A percentile compares a stretch with the other conserved stretches of the same genome.
Evolutionary conservation across 2,888 invertebrate species (phyloP).

Genomic region (Papilio demoleus): DNA sequence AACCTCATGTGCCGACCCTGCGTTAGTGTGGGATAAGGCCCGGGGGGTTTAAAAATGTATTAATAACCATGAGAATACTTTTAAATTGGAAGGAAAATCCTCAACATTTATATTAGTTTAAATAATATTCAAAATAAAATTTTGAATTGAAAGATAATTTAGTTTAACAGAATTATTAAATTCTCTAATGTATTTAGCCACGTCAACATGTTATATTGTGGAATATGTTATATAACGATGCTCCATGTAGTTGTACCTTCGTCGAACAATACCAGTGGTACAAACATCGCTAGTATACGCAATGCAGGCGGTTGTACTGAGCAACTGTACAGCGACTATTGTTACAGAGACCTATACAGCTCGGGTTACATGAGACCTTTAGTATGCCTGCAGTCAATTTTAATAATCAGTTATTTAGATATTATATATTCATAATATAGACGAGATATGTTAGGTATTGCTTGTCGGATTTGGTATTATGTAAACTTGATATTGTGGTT

Average conservation of each 20-base stretch:
- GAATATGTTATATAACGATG: conserved; percentile 16
- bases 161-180: not conserved
- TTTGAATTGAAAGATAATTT: no score
- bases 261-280: conserved; percentile 21
- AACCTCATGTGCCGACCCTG: no score
- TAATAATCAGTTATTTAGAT: not conserved
- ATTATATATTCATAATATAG: not conserved
- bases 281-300: not conserved
- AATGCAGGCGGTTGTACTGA: not conserved
- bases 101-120: no score
- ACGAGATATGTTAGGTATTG: not conserved
- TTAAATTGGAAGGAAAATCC: no score
- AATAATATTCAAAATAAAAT: no score
- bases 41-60: no score
- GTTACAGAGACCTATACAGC: not conserved
- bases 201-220: not conserved
- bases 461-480: no score
- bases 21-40: no score
- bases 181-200: not conserved
- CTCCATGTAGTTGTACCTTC: no score
- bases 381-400: not conserved
- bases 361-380: not conserved
- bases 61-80: no score
- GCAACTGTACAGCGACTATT: not conserved
- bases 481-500: no score